These are phyloP conservation scores for Lutraria rhynchaena DNA, from an alignment of 1,140 invertebrate genomes.

Conservation along the genomic window DNA sequence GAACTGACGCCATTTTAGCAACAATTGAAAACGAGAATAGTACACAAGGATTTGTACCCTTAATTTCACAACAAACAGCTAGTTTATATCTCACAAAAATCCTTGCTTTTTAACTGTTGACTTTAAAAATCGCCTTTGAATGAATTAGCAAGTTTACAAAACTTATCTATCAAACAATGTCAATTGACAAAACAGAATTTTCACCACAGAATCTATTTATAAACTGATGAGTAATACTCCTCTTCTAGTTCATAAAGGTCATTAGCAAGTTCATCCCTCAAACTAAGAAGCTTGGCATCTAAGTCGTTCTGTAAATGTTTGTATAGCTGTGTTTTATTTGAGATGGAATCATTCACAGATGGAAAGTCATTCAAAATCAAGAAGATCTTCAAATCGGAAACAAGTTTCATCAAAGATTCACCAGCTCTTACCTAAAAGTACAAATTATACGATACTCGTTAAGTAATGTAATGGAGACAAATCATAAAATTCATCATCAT, in stretches of 20 bases:
- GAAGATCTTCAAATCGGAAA: slow-evolving; percentile 98
- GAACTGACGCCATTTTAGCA: slow-evolving; percentile 35
- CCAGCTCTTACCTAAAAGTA: slow-evolving; percentile 90
- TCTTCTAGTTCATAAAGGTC: slow-evolving; percentile 98
- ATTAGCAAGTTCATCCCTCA: slow-evolving; percentile 96
- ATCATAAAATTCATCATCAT: too few relatives aligned
- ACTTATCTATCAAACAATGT: too few relatives aligned
- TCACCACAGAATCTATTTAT: slow-evolving; percentile 37
- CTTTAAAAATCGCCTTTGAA: too few relatives aligned
- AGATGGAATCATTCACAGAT: slow-evolving; percentile 97
- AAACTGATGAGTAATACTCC: slow-evolving; percentile 94
- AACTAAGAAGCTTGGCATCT: slow-evolving; percentile 95
- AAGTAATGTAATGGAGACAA: not conserved
- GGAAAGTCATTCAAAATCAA: slow-evolving; percentile 98
- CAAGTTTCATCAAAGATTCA: slow-evolving; percentile 97
- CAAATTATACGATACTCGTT: slow-evolving; percentile 14
- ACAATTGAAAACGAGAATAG: not conserved
- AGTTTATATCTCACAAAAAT: too few relatives aligned
- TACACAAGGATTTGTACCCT: too few relatives aligned
- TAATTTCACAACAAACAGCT: too few relatives aligned
- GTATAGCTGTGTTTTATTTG: slow-evolving; percentile 94
- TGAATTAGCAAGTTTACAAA: too few relatives aligned
- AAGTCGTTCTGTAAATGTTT: slow-evolving; percentile 94
- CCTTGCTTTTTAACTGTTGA: too few relatives aligned
- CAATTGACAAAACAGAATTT: too few relatives aligned